Evolutionary conservation across 2,113 vertebrate species (phyloP), one percentile per base, ranked within the genome.

Genomic region (Pica pica): DNA sequence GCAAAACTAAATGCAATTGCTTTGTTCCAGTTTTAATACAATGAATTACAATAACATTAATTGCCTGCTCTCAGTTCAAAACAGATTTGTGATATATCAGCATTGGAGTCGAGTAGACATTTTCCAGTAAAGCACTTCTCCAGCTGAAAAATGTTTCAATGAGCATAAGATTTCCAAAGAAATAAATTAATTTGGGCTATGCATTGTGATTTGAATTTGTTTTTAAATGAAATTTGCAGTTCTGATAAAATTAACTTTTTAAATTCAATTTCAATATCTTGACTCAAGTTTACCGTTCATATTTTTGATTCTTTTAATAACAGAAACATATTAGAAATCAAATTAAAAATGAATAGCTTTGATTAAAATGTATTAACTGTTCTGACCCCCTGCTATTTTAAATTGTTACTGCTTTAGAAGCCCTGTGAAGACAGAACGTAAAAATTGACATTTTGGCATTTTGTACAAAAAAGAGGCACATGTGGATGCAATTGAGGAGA

Each of bases 21-120:
- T 90, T 85, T 95, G 90, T 83, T 91, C 74, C 65, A 26, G 12
- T 39, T 95, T 94, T 93, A 87, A 94, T 61, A 53, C 10, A 65
- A 42, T 61, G 46, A 74, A 71, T 68, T 53, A 82, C 37, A 76
- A 46, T 42, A 71, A 61, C 30, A 57, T 56, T 79, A 90, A 94
- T 60, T 87, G n/a, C 37, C 67, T 73, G 28, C 26, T 94, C 55
- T 76, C 39, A 30, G 93, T 96, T 87, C 74, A 79, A 44, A 92
- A 75, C 11, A 71, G 52, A 74, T 94, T 79, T 68, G 47, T 71
- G 69, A 86, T 74, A 30, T 19, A 83, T 41, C 47, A 68, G 73
- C 61, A 49, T 64, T 78, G 82, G 13, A 87, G 49, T 59, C 41
- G 74, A 87, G 49, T 2, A 63, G 61, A n/a, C 33, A 73, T 69